These are phyloP conservation scores for Holothuria scabra DNA, from an alignment of 53 echinoderm and acorn worm genomes.

Conservation along the genomic window DNA sequence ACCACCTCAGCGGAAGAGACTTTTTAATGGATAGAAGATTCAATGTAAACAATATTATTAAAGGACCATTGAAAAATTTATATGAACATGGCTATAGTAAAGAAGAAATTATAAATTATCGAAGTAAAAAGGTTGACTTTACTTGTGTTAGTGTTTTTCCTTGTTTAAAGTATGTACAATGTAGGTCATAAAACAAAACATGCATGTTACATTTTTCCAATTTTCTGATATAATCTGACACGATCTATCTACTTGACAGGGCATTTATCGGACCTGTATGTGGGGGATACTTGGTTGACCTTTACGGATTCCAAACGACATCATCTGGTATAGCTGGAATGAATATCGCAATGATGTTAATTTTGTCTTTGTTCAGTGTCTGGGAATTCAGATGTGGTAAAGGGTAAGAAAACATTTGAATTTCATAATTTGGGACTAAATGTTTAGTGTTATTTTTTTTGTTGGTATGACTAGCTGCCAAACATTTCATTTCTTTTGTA, in stretches of 20 bases:
- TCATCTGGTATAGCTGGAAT: constrained; percentile 58
- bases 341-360: constrained; percentile 42
- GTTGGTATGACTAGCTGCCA: too few species aligned
- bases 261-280: constrained; percentile 61
- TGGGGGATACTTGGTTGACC: constrained; percentile 55
- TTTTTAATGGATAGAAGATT: too few species aligned
- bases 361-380: constrained; percentile 55
- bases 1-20: too few species aligned
- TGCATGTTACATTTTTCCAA: neutral
- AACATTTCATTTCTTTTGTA: too few species aligned
- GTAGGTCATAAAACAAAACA: neutral
- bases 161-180: neutral
- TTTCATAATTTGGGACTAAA: too few species aligned
- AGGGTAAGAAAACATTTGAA: constrained; percentile 11
- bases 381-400: constrained; percentile 58
- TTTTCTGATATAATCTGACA: neutral
- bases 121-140: neutral
- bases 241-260: constrained; percentile 21
- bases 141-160: neutral
- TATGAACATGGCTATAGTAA: too few species aligned
- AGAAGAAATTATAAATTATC: too few species aligned
- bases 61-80: too few species aligned
- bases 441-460: too few species aligned
- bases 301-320: constrained; percentile 51
- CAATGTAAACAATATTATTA: too few species aligned